Evolutionary conservation across 2,888 invertebrate species (phyloP).

Genomic region (Periphyllus acericola): DNA sequence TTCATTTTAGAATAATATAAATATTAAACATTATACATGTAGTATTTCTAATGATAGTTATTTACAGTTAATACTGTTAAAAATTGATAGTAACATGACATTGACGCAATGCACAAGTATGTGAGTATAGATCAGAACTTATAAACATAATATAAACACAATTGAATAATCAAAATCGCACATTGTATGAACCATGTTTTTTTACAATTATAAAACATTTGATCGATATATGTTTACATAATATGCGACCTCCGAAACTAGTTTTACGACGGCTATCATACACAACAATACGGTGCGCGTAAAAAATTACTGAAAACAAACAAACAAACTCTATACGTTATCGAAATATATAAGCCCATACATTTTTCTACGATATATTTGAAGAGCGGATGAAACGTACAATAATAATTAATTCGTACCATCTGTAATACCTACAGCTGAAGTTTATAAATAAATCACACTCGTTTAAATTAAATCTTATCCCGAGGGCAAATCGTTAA

Average conservation of each 20-base stretch:
- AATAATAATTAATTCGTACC: slow-evolving; percentile 37
- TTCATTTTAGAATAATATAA: too few relatives aligned
- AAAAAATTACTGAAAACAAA: neutral
- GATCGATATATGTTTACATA: slow-evolving; percentile 9
- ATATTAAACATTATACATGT: too few relatives aligned
- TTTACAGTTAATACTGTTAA: too few relatives aligned
- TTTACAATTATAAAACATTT: neutral
- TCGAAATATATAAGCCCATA: neutral
- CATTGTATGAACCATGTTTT: neutral
- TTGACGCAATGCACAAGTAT: too few relatives aligned
- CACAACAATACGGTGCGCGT: neutral
- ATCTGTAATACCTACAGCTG: neutral
- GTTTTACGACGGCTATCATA: neutral
- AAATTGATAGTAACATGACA: too few relatives aligned
- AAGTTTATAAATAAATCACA: slow-evolving; percentile 33
- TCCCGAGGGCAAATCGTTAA: slow-evolving; percentile 53
- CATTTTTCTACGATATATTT: neutral
- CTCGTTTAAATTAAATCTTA: slow-evolving; percentile 25
- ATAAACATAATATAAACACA: neutral
- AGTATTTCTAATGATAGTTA: too few relatives aligned
- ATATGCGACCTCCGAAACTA: slow-evolving; percentile 9
- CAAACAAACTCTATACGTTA: slow-evolving; percentile 9
- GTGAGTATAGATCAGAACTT: too few relatives aligned
- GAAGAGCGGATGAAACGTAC: neutral
- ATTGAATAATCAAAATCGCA: slow-evolving; percentile 10